Percentiles rank a stretch among this genome's conserved stretches.
phyloP scores from a whole-genome alignment of 2,888 invertebrate species.

The Isotomurus palustris region DNA sequence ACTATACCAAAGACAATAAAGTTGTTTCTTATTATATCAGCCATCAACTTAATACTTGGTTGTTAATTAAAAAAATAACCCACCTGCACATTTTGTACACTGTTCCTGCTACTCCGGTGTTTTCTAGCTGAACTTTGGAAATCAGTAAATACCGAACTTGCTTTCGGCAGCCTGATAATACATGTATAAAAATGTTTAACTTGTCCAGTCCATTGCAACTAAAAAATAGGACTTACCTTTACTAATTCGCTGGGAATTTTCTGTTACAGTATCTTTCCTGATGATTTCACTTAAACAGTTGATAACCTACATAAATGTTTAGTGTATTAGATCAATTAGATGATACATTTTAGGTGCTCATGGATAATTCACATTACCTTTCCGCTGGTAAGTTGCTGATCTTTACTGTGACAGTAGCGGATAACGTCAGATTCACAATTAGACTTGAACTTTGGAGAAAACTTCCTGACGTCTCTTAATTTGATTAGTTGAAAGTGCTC shows the following conservation, averaged over 20 bases:
- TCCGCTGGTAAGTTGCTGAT: slow-evolving; percentile 48
- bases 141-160: slow-evolving; percentile 86
- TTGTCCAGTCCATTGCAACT: no score
- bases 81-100: slow-evolving; percentile 47
- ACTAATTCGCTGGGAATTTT: slow-evolving; percentile 70
- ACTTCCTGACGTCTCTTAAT: slow-evolving; percentile 86
- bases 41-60: not conserved
- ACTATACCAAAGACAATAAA: slow-evolving; percentile 49
- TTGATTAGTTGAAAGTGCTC: slow-evolving; percentile 96
- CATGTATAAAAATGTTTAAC: no score
- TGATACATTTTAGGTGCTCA: not conserved
- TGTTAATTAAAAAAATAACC: not conserved
- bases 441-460: slow-evolving; percentile 90
- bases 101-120: slow-evolving; percentile 69
- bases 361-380: slow-evolving; percentile 45
- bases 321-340: not conserved
- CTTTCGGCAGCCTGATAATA: slow-evolving; percentile 85
- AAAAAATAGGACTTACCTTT: no score
- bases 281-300: slow-evolving; percentile 84
- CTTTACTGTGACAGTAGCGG: slow-evolving; percentile 52
- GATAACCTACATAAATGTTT: slow-evolving; percentile 61
- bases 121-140: slow-evolving; percentile 74
- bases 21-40: no score
- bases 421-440: slow-evolving; percentile 80
- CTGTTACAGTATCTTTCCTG: slow-evolving; percentile 78